Evolutionary conservation across 2,113 vertebrate species (phyloP), one percentile per base, ranked within the genome.

Genomic region (Actinemys pallida): DNA sequence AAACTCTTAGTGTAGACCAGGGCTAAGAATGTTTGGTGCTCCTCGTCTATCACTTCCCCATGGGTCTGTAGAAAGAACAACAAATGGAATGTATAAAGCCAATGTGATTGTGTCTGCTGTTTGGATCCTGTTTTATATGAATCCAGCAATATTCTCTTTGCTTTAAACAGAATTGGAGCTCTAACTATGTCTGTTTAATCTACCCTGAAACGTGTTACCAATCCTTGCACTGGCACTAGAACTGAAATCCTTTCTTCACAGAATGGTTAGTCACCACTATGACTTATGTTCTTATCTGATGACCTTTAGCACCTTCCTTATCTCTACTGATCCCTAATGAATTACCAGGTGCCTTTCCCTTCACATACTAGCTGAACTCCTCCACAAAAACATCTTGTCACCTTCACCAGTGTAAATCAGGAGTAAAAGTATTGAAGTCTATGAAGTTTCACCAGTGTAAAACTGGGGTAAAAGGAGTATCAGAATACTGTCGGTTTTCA

Each of bases 201-300:
- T 42, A 16, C 79, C 31, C 16, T 42, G 1, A 69, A 49, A 13
- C n/a, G 1, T 35, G 35, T 10, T 53, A 2, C 65, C 81, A 78
- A 1, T 76, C 5, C 80, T 93, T 82, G 20, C 27, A 10, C 3
- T 75, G 12, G 1, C 84, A 14, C 89, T 16, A 47, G 62, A 76
- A 20, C 54, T 2, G 0, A 0, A 12, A 2, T 47, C 12, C 12
- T 78, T 50, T 4, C 50, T 83, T 86, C 42, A 25, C 0, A 3
- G 81, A 81, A 81, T 83, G 12, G 72, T 13, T 80, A 56, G 8
- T 86, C 35, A 42, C 4, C 6, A 3, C 35, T 49, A 6, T 10
- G 62, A 2, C 42, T 22, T 78, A 69, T 13, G 16, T 24, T 22
- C 16, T 24, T 0, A 27, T 27, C 42, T 16, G 62, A 3, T 14